A percentile compares a stretch with the other conserved stretches of the same genome.
These are phyloP conservation scores for Eupleurogrammus muticus DNA, from an alignment of 2,797 vertebrate species.

Conservation along the genomic window DNA sequence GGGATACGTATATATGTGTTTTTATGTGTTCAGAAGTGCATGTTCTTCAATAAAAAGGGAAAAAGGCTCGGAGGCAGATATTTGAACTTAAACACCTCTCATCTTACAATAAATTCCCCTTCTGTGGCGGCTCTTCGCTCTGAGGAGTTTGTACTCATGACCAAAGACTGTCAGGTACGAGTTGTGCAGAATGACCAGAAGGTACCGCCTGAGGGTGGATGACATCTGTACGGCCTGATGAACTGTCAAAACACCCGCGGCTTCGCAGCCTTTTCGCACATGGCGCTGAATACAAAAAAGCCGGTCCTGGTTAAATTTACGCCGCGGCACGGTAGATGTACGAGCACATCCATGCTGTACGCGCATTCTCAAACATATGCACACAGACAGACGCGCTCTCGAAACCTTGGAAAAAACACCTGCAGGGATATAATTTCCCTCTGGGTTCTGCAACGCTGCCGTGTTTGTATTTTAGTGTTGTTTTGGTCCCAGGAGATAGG, in stretches of 20 bases:
- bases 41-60: constrained; percentile 14
- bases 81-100: constrained; percentile 27
- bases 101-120: constrained; percentile 6
- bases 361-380: constrained; percentile 2
- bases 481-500: constrained; percentile 54
- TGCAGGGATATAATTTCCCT: constrained; percentile 45
- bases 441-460: constrained; percentile 47
- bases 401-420: constrained; percentile 61
- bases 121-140: constrained; percentile 10
- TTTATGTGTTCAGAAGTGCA: constrained; percentile 3
- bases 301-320: not conserved
- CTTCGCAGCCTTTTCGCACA: constrained; percentile 1
- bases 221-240: constrained; percentile 49
- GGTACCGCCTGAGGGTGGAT: constrained; percentile 47
- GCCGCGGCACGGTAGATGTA: not conserved
- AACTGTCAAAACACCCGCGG: constrained; percentile 53
- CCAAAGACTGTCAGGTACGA: constrained; percentile 36
- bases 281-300: not conserved
- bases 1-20: constrained; percentile 16
- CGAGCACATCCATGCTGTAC: not conserved
- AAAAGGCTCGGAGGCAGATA: constrained; percentile 35
- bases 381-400: constrained; percentile 27
- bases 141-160: constrained; percentile 14
- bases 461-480: constrained; percentile 68
- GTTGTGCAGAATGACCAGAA: constrained; percentile 53